Percentiles rank a stretch among this genome's conserved stretches.
Evolutionary conservation across 2,113 vertebrate species (phyloP).

Genomic region (Actenoides lindsayi): DNA sequence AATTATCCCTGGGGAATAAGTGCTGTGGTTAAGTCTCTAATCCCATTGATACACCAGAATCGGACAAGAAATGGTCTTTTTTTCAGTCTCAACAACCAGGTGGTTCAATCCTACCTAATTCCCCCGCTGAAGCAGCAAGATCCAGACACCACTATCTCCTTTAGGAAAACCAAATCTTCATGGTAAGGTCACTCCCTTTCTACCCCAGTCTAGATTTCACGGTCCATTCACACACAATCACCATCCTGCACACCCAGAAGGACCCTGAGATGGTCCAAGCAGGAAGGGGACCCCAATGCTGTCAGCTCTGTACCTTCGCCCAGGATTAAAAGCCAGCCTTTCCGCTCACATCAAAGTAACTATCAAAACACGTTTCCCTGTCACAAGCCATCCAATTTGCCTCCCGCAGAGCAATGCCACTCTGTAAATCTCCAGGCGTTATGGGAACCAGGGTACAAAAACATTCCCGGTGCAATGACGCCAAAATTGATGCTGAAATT

Average conservation of each 20-base stretch:
- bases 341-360: neutral
- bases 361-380: neutral
- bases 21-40: neutral
- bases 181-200: neutral
- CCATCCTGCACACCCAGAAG: neutral
- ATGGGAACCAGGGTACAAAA: slow-evolving; percentile 14
- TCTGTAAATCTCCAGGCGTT: neutral
- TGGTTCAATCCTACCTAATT: neutral
- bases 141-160: neutral
- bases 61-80: neutral
- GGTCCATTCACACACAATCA: rapidly evolving
- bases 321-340: neutral
- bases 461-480: neutral
- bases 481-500: slow-evolving; percentile 33
- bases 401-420: neutral
- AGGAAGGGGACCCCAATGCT: rapidly evolving
- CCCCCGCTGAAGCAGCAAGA: neutral
- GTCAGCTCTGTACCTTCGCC: rapidly evolving
- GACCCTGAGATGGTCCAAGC: neutral
- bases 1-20: neutral
- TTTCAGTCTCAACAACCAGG: neutral
- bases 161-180: neutral
- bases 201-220: neutral
- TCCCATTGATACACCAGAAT: neutral
- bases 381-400: neutral